Base-by-base conservation (phyloP, 2,797 vertebrate species). In the Limosa lapponica region DNA sequence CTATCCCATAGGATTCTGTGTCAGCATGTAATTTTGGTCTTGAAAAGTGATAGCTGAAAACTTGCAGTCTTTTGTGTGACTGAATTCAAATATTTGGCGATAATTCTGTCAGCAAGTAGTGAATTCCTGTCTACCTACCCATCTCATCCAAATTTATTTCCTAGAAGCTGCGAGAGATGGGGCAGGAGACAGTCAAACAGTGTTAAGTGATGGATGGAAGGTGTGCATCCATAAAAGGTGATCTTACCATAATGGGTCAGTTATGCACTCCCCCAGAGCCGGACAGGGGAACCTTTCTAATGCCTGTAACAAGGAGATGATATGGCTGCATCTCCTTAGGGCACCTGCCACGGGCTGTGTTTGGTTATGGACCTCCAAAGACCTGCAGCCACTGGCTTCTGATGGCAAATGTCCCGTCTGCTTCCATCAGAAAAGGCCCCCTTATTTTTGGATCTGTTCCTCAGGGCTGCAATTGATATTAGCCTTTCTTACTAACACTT, bases 261-360 rank as follows among this genome's bases (percentile, higher is more conserved):
- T 52, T n/a, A 19, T 0, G 1, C 2, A 1, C 3, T 4, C 16
- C 48, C 27, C 49, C 43, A 11, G 61, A 86, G 37, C 8, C 28
- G 36, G 62, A 9, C 0, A 15, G 1, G 3, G 30, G 10, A 23
- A 3, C 11, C 34, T 59, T 62, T 75, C 64, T 58, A 36, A 39
- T 5, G 8, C 12, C 48, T 23, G 1, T 7, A 28, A 36, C 27
- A 46, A 7, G 3, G 32, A 54, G 19, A 7, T 0, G 8, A 23
- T 12, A 12, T 36, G 70, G 30, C 41, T 75, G 27, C 28, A 51
- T 11, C 36, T n/a, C 52, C 57, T 8, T 1, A 2, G 16, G 36
- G 3, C 10, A 48, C 5, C 27, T 8, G 1, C 1, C 0, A 0
- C 20, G 32, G 34, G 5, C 22, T 75, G 41, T 23, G 30, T 70